phyloP scores from a whole-genome alignment of 2,888 invertebrate species.

The Schizaphis graminum region DNA sequence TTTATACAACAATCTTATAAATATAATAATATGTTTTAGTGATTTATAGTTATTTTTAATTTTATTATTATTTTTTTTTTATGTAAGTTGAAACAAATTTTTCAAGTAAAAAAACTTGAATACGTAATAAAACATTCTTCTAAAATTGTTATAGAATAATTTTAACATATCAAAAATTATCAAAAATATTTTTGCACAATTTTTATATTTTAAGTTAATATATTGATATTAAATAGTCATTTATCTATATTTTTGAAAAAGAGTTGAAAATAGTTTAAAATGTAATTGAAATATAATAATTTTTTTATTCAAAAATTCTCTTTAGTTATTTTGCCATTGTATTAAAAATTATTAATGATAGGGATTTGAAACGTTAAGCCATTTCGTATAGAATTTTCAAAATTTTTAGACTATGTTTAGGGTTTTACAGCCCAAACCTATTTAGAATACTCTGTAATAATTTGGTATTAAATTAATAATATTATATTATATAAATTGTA shows the following conservation, averaged over 20 bases:
- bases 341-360: background rate
- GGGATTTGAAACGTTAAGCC: background rate
- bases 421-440: background rate
- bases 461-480: background rate
- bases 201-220: background rate
- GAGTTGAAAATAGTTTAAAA: too few relatives aligned
- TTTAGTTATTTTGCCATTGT: background rate
- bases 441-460: background rate
- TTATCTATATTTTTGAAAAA: too few relatives aligned
- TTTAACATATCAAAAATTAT: background rate
- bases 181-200: background rate
- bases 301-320: background rate
- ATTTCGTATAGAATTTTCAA: background rate
- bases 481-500: background rate
- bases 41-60: background rate
- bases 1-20: background rate
- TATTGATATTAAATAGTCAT: background rate
- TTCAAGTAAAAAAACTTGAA: background rate
- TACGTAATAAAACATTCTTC: background rate
- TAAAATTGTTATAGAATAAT: background rate
- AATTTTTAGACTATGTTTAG: background rate
- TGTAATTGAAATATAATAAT: background rate
- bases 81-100: background rate
- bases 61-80: background rate
- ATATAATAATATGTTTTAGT: background rate